phyloP scores from a whole-genome alignment of 2,113 vertebrate species.

The Sphaerodactylus townsendi region DNA sequence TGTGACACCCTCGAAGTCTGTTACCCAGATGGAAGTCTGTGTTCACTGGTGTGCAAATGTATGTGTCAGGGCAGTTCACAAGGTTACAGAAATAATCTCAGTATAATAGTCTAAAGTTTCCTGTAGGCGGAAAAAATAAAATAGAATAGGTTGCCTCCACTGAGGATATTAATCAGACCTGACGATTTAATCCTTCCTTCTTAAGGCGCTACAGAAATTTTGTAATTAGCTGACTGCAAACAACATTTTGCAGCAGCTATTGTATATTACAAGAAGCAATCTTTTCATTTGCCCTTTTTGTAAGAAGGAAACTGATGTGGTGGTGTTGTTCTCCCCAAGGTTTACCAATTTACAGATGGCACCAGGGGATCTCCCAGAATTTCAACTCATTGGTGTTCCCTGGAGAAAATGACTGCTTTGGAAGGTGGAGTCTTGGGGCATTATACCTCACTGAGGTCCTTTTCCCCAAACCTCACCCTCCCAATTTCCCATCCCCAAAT shows the following conservation, averaged over 20 bases:
- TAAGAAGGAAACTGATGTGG: not conserved
- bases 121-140: slow-evolving; percentile 4
- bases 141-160: not conserved
- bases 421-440: too few relatives aligned
- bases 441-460: too few relatives aligned
- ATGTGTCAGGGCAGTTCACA: not conserved
- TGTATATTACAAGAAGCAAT: slow-evolving; percentile 21
- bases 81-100: not conserved
- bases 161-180: slow-evolving; percentile 25
- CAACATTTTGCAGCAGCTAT: not conserved
- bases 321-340: not conserved
- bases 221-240: slow-evolving; percentile 32
- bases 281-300: slow-evolving; percentile 27
- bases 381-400: too few relatives aligned
- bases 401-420: too few relatives aligned
- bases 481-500: too few relatives aligned
- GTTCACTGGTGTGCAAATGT: not conserved
- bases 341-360: too few relatives aligned
- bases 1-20: not conserved
- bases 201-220: slow-evolving; percentile 31
- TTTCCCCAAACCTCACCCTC: too few relatives aligned
- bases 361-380: too few relatives aligned
- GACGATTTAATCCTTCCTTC: slow-evolving; percentile 38
- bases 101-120: slow-evolving; percentile 17
- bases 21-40: not conserved